A percentile compares a stretch with the other conserved stretches of the same genome.
Conservation (phyloP, 2,888 invertebrate species). For the Meiosimyza platycephala region DNA sequence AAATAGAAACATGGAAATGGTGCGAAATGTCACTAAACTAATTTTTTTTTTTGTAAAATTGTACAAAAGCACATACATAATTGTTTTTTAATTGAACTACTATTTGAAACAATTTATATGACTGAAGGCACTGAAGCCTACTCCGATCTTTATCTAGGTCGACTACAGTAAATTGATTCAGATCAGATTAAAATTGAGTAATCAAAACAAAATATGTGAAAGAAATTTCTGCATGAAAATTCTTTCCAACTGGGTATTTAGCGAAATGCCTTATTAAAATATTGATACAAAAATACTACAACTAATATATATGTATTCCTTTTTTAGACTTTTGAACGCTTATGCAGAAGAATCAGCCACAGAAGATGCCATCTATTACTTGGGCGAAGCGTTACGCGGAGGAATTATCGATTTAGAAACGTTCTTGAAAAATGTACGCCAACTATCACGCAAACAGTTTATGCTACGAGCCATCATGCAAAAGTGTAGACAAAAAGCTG, state of each 20-base stretch:
- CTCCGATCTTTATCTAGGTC: no score
- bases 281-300: background rate
- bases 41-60: no score
- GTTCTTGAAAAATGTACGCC: constrained; percentile 96
- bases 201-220: no score
- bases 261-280: background rate
- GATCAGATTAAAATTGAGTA: no score
- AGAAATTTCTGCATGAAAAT: no score
- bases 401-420: constrained; percentile 95
- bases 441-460: constrained; percentile 95
- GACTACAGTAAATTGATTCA: no score
- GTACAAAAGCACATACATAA: no score
- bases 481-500: constrained; percentile 96
- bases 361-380: constrained; percentile 98
- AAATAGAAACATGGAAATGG: no score
- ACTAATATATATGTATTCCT: background rate
- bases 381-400: constrained; percentile 93
- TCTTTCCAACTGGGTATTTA: background rate
- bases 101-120: no score
- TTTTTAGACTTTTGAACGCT: constrained; percentile 82
- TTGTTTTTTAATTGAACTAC: no score
- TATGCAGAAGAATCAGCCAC: constrained; percentile 98
- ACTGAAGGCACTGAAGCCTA: no score
- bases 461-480: constrained; percentile 95
- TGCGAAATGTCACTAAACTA: no score